phyloP scores from a whole-genome alignment of 37 sponge, comb jelly and placozoan genomes.

The Dysidea cf. avara region DNA sequence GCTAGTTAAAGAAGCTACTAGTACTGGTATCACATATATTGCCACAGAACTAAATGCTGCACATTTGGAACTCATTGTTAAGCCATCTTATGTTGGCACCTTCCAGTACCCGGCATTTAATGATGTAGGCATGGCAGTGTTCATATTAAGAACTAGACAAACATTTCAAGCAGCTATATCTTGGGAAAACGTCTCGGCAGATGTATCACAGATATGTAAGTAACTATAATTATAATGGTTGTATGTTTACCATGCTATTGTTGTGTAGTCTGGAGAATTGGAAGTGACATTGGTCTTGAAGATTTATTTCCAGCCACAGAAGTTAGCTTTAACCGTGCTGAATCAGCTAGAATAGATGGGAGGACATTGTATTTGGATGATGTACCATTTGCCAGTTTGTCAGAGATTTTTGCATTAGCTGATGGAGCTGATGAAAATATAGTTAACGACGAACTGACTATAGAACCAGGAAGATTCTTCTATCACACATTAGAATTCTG shows the following conservation, averaged over 20 bases:
- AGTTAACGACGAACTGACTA: constrained; percentile 26
- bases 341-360: constrained; percentile 36
- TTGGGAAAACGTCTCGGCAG: constrained; percentile 57
- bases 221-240: too few species aligned
- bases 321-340: constrained; percentile 33
- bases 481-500: constrained; percentile 78
- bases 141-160: constrained; percentile 9
- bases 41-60: constrained; percentile 57
- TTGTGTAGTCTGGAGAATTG: constrained; percentile 70
- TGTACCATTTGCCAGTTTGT: constrained; percentile 46
- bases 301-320: constrained; percentile 69
- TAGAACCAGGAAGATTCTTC: constrained; percentile 77
- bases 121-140: constrained; percentile 1
- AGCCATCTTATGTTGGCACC: constrained; percentile 12
- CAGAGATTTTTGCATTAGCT: constrained; percentile 71
- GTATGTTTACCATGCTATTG: too few species aligned
- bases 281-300: constrained; percentile 18
- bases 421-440: constrained; percentile 38
- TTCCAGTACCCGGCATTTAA: constrained; percentile 1
- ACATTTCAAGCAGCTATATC: constrained; percentile 18
- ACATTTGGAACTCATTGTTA: constrained; percentile 28
- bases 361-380: constrained; percentile 47
- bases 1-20: constrained; percentile 25
- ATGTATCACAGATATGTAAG: constrained; percentile 72
- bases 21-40: constrained; percentile 64